Percentiles rank a stretch among this genome's conserved stretches.
Conservation (phyloP, 2,113 vertebrate species). For the Orthochromis indermauri region DNA sequence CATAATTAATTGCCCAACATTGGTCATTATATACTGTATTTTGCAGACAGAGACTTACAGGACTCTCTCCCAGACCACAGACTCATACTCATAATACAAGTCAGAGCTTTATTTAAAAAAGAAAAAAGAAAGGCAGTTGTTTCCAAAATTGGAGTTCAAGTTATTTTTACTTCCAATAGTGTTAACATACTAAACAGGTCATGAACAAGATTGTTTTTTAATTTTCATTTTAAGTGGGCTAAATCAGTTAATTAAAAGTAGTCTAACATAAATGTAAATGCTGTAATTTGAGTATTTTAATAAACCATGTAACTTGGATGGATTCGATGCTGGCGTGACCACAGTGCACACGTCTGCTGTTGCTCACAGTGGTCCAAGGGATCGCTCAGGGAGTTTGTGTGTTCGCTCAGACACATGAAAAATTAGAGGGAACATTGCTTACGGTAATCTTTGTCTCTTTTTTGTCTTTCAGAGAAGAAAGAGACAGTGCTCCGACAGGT, state of each 20-base stretch:
- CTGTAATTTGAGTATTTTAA: background rate
- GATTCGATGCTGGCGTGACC: background rate
- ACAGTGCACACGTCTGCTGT: background rate
- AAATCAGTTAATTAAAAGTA: background rate
- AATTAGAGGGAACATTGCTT: background rate
- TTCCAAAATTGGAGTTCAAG: background rate
- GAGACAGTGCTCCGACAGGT: constrained; percentile 96
- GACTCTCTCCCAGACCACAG: background rate
- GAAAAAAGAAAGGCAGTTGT: background rate
- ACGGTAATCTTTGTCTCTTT: background rate
- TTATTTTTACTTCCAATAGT: background rate
- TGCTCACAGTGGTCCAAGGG: background rate
- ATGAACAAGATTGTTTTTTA: background rate
- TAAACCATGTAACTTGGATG: background rate
- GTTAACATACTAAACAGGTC: background rate
- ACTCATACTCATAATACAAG: background rate
- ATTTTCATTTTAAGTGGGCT: background rate
- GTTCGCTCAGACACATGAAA: background rate
- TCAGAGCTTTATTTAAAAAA: background rate
- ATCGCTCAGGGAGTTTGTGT: background rate
- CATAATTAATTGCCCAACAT: background rate
- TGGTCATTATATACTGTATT: background rate
- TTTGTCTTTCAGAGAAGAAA: constrained; percentile 84
- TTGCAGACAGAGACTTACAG: background rate
- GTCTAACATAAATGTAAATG: background rate